Base-by-base conservation (phyloP, 2,888 invertebrate genomes). In the Chesias legatella region DNA sequence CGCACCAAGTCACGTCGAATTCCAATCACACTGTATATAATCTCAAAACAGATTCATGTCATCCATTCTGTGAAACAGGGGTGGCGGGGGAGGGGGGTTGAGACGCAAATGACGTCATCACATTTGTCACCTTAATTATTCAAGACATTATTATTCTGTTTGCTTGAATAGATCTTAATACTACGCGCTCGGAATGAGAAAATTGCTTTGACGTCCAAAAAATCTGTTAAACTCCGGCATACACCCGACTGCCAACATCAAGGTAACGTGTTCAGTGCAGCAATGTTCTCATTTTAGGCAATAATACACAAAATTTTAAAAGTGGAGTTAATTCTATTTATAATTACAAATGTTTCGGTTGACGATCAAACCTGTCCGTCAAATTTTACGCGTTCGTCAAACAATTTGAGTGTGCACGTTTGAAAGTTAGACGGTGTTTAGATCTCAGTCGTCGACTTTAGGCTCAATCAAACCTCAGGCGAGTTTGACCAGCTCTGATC, bases 141-240 rank as follows among this genome's bases (percentile, higher is more conserved):
- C 35, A 44, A 40, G 39, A 26, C 29, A 30, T 21, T 35, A 2
- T 9, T 4, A 10, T 21, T 21, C 10, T 26, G 6, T 22, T 7
- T 21, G 8, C 39, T 33, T 37, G 40, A 37, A 37, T 17, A 24
- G 29, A 39, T 23, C 40, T 36, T 33, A 33, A 33, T 9, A 33
- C n/a, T 33, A 40, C 23, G 7, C 24, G 36, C 33, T 33, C 40
- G 33, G 25, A 40, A 45, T 40, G 40, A 45, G 45, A 40, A 45
- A 22, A 40, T 37, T 32, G 40, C 40, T 36, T 21, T 13, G 23
- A 24, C 28, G 32, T 28, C 21, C 31, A 39, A 28, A 39, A 28
- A 28, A 36, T 11, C 40, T 30, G 40, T 24, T 34, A 26, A 39
- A 20, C 28, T 11, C 22, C 20, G 25, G 10, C 13, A 17, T 9